Conservation (phyloP, 2,888 invertebrate species). For the Tetragonisca angustula region DNA sequence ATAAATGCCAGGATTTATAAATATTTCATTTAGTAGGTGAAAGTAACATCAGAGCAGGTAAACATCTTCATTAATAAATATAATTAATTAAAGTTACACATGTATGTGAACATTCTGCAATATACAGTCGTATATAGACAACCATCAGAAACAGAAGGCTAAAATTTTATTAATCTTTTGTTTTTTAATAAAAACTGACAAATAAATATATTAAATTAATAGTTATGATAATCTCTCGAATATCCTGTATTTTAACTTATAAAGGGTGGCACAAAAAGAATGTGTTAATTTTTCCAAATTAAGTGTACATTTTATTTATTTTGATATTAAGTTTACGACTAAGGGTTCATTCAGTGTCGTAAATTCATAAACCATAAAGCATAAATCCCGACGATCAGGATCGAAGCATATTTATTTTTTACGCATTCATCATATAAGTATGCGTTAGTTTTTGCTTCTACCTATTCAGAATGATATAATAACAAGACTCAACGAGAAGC, state of each 20-base stretch:
- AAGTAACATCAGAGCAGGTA: background rate
- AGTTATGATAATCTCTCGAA: background rate
- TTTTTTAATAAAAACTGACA: background rate
- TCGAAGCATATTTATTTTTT: background rate
- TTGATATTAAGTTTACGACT: background rate
- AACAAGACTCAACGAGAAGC: slow-evolving; percentile 17
- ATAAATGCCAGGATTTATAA: background rate
- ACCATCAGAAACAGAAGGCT: background rate
- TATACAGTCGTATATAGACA: background rate
- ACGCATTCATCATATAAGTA: background rate
- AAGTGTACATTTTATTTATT: background rate
- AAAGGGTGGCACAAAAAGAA: too few species aligned
- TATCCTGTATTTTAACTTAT: too few species aligned
- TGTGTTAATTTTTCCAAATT: background rate
- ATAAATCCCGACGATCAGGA: background rate
- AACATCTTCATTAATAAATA: background rate
- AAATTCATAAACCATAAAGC: background rate
- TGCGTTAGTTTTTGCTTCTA: slow-evolving; percentile 17
- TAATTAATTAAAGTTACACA: background rate
- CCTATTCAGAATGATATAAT: slow-evolving; percentile 3
- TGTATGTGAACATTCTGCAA: background rate
- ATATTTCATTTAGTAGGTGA: background rate
- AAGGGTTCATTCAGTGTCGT: background rate
- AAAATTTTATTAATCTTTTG: background rate
- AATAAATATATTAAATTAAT: background rate